phyloP scores from a whole-genome alignment of 2,888 invertebrate species.

The Nudaria mundana region DNA sequence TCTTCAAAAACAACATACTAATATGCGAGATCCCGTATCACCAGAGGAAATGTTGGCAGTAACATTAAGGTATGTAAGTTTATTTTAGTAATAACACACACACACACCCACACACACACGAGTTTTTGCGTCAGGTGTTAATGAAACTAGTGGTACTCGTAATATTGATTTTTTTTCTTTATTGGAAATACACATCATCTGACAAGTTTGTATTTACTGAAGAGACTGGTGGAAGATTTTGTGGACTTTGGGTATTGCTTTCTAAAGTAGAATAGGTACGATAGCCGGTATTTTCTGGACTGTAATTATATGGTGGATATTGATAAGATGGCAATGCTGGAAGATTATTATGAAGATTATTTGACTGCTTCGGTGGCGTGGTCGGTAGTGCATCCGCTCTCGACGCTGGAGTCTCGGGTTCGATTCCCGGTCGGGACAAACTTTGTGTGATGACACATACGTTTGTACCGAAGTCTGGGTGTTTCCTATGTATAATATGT shows the following conservation, averaged over 20 bases:
- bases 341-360: slow-evolving; percentile 19
- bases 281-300: slow-evolving; percentile 2
- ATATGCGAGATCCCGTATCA: no score
- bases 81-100: no score
- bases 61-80: no score
- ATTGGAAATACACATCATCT: slow-evolving; percentile 16
- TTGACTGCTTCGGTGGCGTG: no score
- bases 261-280: slow-evolving; percentile 14
- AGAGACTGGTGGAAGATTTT: slow-evolving; percentile 17
- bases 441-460: no score
- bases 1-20: no score
- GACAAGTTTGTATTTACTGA: slow-evolving; percentile 15
- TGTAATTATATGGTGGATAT: background rate
- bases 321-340: slow-evolving; percentile 10
- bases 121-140: background rate
- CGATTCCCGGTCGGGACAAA: no score
- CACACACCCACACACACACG: background rate
- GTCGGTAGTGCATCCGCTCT: no score
- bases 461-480: no score
- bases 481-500: no score
- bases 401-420: no score
- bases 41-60: no score
- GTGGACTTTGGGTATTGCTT: slow-evolving; percentile 15
- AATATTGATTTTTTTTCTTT: background rate
- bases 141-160: background rate